phyloP scores from a whole-genome alignment of 2,888 invertebrate genomes.

The Troides aeacus region DNA sequence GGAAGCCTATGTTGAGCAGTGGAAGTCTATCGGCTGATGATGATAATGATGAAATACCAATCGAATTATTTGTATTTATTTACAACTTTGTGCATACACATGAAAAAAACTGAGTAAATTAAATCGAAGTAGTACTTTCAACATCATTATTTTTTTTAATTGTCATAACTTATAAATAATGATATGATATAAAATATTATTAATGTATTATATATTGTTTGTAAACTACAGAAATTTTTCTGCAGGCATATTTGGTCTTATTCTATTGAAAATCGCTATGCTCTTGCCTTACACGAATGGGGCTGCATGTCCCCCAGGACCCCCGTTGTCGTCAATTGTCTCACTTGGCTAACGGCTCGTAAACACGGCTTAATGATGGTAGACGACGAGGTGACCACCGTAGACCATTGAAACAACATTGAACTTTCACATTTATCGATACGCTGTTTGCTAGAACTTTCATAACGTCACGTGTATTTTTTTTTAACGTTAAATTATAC shows the following conservation, averaged over 20 bases:
- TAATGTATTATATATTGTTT: too few species aligned
- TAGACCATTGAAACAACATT: constrained; percentile 7
- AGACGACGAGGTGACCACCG: constrained; percentile 17
- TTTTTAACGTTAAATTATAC: too few species aligned
- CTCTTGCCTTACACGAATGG: constrained; percentile 21
- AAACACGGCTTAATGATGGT: constrained; percentile 56
- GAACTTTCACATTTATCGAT: constrained; percentile 22
- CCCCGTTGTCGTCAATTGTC: constrained; percentile 67
- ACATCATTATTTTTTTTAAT: too few species aligned
- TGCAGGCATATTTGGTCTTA: neutral
- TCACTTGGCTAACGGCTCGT: constrained; percentile 57
- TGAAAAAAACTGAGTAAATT: too few species aligned
- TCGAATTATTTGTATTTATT: too few species aligned
- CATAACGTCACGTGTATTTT: neutral
- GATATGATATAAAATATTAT: too few species aligned
- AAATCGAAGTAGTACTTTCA: too few species aligned
- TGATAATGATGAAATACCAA: too few species aligned
- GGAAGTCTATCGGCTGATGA: too few species aligned
- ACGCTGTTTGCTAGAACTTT: neutral
- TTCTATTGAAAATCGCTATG: constrained; percentile 10
- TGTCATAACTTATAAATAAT: too few species aligned
- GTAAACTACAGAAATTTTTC: neutral
- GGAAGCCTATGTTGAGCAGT: too few species aligned
- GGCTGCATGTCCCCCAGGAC: constrained; percentile 36
- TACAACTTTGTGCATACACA: too few species aligned